Percentiles rank a stretch among this genome's conserved stretches.
phyloP scores from a whole-genome alignment of 2,113 vertebrate species.

The Halichoerus grypus region DNA sequence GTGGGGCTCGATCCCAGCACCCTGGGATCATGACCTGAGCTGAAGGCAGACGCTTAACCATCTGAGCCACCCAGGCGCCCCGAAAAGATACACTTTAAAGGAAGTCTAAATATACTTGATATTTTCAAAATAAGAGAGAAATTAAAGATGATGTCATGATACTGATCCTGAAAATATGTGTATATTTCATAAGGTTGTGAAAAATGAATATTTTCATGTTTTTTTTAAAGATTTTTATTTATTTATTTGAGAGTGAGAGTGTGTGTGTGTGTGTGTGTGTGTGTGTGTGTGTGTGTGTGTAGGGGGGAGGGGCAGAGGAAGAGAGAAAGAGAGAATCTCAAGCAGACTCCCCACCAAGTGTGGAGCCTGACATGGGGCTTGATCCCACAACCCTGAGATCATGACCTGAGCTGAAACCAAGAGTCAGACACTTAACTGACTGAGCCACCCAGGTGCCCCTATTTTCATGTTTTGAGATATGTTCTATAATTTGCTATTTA shows the following conservation, averaged over 20 bases:
- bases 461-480: neutral
- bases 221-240: neutral
- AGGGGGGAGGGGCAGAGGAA: neutral
- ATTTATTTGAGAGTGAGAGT: neutral
- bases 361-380: neutral
- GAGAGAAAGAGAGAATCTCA: neutral
- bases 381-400: neutral
- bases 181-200: neutral
- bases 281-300: neutral
- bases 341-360: neutral
- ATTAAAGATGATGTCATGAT: neutral
- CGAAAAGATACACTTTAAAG: neutral
- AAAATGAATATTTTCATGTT: neutral
- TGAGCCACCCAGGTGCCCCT: neutral
- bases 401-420: neutral
- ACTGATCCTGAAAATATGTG: neutral
- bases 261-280: too few species aligned
- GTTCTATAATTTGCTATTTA: neutral
- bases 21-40: too few species aligned
- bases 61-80: too few species aligned
- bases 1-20: too few species aligned
- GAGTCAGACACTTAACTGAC: neutral
- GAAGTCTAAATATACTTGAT: neutral
- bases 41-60: too few species aligned
- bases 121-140: neutral